Percentiles rank a stretch among this genome's conserved stretches.
Conservation (phyloP, 2,888 invertebrate species). For the Polyploca ridens region DNA sequence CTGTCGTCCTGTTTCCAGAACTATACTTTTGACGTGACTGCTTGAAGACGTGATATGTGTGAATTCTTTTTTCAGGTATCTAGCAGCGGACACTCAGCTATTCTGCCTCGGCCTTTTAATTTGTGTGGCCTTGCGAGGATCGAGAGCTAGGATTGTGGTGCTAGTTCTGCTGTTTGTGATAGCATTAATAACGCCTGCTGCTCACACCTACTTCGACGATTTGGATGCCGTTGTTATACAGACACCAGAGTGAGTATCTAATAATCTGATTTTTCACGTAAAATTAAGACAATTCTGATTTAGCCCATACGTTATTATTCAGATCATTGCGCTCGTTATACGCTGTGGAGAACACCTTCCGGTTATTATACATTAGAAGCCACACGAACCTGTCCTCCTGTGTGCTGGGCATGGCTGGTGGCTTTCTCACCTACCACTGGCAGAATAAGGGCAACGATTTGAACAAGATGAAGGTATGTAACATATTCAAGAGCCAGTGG, state of each 20-base stretch:
- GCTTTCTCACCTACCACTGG: constrained; percentile 64
- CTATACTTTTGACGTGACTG: too few species aligned
- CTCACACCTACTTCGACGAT: constrained; percentile 67
- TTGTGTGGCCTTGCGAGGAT: constrained; percentile 51
- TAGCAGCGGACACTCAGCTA: constrained; percentile 78
- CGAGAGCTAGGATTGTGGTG: constrained; percentile 39
- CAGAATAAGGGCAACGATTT: constrained; percentile 55
- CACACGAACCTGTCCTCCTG: constrained; percentile 75
- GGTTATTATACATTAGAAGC: constrained; percentile 62
- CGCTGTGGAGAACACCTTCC: constrained; percentile 60
- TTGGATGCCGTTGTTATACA: constrained; percentile 70
- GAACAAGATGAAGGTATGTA: constrained; percentile 54
- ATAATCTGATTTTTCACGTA: neutral
- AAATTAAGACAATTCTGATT: neutral
- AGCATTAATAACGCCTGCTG: constrained; percentile 53
- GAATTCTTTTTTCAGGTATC: constrained; percentile 57
- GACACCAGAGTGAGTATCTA: constrained; percentile 69
- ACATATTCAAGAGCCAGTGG: too few species aligned
- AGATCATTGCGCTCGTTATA: constrained; percentile 66
- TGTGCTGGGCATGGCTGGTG: constrained; percentile 67
- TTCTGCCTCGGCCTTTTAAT: constrained; percentile 68
- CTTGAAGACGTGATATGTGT: too few species aligned
- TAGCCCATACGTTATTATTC: constrained; percentile 19
- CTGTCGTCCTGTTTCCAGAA: too few species aligned
- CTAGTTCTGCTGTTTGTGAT: constrained; percentile 45